These are phyloP conservation scores for Sitta europaea DNA, from an alignment of 2,113 vertebrate species.

Conservation along the genomic window DNA sequence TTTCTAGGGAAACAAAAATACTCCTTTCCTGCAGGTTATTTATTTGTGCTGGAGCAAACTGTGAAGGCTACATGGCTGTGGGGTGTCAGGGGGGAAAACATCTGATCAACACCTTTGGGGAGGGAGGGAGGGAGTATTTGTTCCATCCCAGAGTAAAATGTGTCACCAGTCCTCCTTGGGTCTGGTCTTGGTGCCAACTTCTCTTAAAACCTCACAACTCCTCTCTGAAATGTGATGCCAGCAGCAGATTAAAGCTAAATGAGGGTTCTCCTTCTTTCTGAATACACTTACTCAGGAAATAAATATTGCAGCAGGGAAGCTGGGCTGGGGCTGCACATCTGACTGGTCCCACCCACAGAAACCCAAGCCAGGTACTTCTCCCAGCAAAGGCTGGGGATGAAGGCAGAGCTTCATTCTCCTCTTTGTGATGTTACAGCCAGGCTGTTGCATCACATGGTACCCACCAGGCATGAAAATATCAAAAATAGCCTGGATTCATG, in stretches of 20 bases:
- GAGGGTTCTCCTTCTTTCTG: not conserved
- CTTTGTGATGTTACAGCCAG: not conserved
- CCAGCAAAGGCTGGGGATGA: not conserved
- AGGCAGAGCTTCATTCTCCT: not conserved
- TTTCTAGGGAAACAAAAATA: not conserved
- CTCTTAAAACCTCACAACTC: not conserved
- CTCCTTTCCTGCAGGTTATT: not conserved
- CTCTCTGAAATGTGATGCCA: not conserved
- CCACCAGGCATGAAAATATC: not conserved
- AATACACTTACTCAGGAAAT: not conserved
- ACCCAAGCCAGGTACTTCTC: not conserved
- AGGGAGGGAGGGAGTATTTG: not conserved
- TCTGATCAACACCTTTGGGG: not conserved
- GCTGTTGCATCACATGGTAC: fast-evolving
- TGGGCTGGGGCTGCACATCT: not conserved
- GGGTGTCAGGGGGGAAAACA: not conserved
- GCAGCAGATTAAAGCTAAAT: not conserved
- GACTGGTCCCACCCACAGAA: not conserved
- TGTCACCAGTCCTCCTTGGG: not conserved
- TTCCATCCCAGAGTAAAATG: not conserved
- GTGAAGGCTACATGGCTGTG: not conserved
- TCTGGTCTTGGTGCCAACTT: not conserved
- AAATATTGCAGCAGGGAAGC: not conserved
- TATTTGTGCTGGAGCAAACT: not conserved
- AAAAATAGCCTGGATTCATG: not conserved